These are phyloP conservation scores for Drosophila pseudotakahashii DNA, from an alignment of 2,888 invertebrate genomes.

Conservation along the genomic window DNA sequence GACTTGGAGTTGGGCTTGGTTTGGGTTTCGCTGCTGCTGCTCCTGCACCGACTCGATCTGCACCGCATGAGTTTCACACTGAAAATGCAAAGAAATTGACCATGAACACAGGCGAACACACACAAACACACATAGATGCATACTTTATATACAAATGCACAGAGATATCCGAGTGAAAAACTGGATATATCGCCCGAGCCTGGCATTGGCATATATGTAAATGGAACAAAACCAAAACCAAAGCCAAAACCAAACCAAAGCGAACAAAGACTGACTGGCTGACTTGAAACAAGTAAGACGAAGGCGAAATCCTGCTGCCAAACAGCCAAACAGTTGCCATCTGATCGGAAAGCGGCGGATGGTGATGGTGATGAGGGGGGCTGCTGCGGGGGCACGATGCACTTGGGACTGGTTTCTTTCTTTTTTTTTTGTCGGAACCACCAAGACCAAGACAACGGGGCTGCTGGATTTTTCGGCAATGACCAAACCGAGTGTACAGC, in stretches of 20 bases:
- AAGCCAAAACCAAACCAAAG: constrained; percentile 45
- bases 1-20: constrained; percentile 44
- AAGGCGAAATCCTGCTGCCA: constrained; percentile 67
- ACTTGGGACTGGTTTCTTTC: constrained; percentile 69
- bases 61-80: constrained; percentile 76
- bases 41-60: constrained; percentile 57
- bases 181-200: constrained; percentile 46
- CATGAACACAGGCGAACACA: constrained; percentile 43
- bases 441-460: background rate
- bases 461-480: constrained; percentile 55
- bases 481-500: constrained; percentile 66
- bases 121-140: background rate
- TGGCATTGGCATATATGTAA: constrained; percentile 62
- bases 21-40: constrained; percentile 7
- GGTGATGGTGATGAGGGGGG: constrained; percentile 1
- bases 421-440: background rate
- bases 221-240: constrained; percentile 61
- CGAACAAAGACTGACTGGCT: constrained; percentile 71
- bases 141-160: background rate
- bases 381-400: constrained; percentile 67
- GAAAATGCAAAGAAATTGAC: constrained; percentile 69
- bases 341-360: constrained; percentile 16
- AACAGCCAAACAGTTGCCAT: constrained; percentile 67
- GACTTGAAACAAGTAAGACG: constrained; percentile 68
- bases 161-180: constrained; percentile 32